Evolutionary conservation across 1,140 invertebrate species (phyloP).

Genomic region (Hylaeus volcanicus): DNA sequence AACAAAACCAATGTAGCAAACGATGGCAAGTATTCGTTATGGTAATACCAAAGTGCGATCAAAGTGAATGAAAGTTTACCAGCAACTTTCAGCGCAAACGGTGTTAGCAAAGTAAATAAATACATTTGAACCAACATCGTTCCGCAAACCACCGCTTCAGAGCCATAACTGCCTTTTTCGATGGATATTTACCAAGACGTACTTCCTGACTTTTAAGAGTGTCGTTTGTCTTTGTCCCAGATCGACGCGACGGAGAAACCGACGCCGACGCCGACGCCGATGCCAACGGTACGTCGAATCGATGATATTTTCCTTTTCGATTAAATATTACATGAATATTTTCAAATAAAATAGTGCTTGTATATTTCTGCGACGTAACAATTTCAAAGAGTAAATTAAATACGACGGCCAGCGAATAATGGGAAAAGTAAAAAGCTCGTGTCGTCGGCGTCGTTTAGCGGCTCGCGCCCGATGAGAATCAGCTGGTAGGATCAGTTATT

Average conservation of each 20-base stretch:
- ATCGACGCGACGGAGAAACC: too few relatives aligned
- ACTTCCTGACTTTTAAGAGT: slow-evolving; percentile 2
- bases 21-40: not conserved
- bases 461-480: not conserved
- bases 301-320: too few relatives aligned
- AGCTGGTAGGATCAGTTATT: slow-evolving; percentile 22
- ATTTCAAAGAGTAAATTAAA: not conserved
- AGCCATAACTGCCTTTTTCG: not conserved
- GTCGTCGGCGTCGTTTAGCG: not conserved
- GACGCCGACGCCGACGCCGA: too few relatives aligned
- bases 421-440: not conserved
- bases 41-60: not conserved
- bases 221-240: too few relatives aligned
- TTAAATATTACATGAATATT: too few relatives aligned
- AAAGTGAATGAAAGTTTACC: not conserved
- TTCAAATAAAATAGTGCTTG: too few relatives aligned
- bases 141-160: not conserved
- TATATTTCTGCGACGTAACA: too few relatives aligned
- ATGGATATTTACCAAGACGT: not conserved
- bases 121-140: not conserved
- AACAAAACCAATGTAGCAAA: not conserved
- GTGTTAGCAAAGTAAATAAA: not conserved
- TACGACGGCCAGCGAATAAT: not conserved
- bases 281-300: too few relatives aligned
- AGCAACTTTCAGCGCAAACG: not conserved